Conservation (phyloP, 2,113 vertebrate genomes). For the Atrichornis clamosus region DNA sequence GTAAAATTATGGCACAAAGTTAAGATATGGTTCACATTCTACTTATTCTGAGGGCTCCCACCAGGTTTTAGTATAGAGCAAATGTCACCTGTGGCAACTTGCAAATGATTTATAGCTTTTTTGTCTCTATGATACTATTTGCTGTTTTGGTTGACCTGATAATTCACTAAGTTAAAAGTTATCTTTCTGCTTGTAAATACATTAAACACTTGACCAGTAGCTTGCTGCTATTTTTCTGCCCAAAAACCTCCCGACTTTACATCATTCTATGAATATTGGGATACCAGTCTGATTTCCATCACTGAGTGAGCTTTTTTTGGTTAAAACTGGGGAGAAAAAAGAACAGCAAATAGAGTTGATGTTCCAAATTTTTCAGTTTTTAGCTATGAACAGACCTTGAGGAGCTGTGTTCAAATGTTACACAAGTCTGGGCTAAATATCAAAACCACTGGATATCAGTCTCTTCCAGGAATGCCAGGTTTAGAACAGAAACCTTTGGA, state of each 20-base stretch:
- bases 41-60: neutral
- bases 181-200: neutral
- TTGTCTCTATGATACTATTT: neutral
- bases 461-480: neutral
- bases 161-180: neutral
- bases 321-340: neutral
- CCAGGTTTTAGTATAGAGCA: neutral
- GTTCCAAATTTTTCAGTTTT: neutral
- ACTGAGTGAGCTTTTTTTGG: neutral
- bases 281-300: neutral
- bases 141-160: neutral
- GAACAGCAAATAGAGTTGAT: accelerated
- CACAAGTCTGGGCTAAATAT: neutral
- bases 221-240: neutral
- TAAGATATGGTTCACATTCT: neutral
- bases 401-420: neutral
- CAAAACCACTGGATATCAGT: neutral
- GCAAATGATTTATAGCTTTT: neutral
- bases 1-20: neutral
- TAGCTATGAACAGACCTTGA: neutral
- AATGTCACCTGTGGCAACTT: neutral
- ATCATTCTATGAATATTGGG: neutral
- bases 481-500: neutral
- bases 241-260: neutral
- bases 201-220: neutral